Percentiles rank a stretch among this genome's conserved stretches.
phyloP scores from a whole-genome alignment of 2,888 invertebrate species.

The Stenotaenia linearis region DNA sequence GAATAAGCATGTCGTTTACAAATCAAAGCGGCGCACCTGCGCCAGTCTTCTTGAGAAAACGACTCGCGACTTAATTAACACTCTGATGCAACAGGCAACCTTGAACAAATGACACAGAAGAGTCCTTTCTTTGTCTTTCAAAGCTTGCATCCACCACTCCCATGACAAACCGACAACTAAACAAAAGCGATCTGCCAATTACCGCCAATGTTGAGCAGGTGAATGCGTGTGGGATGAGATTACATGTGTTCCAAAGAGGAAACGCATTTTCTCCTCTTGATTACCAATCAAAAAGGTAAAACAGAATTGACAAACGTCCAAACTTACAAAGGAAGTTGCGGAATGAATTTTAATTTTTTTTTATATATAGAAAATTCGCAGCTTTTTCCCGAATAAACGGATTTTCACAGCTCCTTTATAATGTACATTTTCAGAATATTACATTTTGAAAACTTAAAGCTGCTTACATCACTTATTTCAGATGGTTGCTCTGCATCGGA shows the following conservation, averaged over 20 bases:
- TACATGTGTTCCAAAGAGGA: not conserved
- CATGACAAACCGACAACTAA: not conserved
- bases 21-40: not conserved
- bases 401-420: not conserved
- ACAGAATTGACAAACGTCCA: not conserved
- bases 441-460: not conserved
- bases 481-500: not conserved
- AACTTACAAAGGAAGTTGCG: not conserved
- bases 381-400: not conserved
- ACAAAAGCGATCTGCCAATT: not conserved
- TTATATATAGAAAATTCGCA: not conserved
- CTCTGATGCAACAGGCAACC: not conserved
- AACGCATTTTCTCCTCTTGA: not conserved
- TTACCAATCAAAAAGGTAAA: not conserved
- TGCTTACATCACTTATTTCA: not conserved
- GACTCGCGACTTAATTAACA: not conserved
- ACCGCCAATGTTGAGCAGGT: not conserved
- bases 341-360: not conserved
- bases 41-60: not conserved
- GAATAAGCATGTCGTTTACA: not conserved
- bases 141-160: not conserved
- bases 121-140: not conserved
- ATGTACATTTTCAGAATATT: not conserved
- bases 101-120: not conserved
- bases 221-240: not conserved